A percentile compares a stretch with the other conserved stretches of the same genome.
Conservation (phyloP, 2,888 invertebrate genomes). For the Eupeodes luniger region DNA sequence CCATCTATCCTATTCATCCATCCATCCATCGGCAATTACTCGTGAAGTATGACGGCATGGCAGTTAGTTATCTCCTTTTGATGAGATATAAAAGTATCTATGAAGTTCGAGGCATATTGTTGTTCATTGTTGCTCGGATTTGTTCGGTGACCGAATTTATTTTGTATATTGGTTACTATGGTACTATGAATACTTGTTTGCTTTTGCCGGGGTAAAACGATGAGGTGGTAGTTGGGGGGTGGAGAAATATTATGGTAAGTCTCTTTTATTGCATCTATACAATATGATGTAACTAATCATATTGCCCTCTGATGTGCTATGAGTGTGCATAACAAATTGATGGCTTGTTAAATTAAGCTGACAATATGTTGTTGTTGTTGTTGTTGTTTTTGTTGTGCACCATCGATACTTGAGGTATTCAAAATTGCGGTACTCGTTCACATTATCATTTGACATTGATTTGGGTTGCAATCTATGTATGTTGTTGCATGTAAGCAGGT, state of each 20-base stretch:
- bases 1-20: conserved; percentile 57
- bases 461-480: conserved; percentile 37
- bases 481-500: conserved; percentile 4
- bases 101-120: conserved; percentile 34
- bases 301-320: conserved; percentile 35
- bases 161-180: conserved; percentile 12
- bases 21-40: conserved; percentile 73
- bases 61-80: conserved; percentile 58
- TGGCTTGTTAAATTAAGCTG: conserved; percentile 73
- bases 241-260: neutral
- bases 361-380: conserved; percentile 53
- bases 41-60: conserved; percentile 76
- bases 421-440: conserved; percentile 41
- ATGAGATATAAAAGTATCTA: neutral
- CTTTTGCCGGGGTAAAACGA: neutral
- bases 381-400: neutral
- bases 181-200: neutral
- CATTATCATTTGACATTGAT: conserved; percentile 58
- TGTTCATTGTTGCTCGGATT: conserved; percentile 50
- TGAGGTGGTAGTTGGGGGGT: neutral
- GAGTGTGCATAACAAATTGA: conserved; percentile 58
- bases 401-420: conserved; percentile 37
- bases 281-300: conserved; percentile 70
- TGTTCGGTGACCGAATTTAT: conserved; percentile 73
- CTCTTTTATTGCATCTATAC: conserved; percentile 17